These are phyloP conservation scores for Trissoscelio sp. DNA, from an alignment of 2,888 invertebrate genomes.

Conservation along the genomic window DNA sequence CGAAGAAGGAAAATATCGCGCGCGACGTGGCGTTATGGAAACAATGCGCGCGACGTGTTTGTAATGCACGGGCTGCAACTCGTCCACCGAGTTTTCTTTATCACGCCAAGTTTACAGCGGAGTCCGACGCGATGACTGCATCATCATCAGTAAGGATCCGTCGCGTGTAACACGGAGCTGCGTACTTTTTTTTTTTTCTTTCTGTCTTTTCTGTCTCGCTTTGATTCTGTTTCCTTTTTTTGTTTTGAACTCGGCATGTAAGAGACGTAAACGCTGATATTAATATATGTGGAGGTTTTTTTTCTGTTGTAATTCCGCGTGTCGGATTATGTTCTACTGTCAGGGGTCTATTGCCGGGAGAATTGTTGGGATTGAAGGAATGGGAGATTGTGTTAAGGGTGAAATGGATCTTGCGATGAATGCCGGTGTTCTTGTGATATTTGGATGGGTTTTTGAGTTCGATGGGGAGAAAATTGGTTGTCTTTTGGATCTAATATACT, in stretches of 20 bases:
- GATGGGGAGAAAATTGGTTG: too few species aligned
- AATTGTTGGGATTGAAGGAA: not conserved
- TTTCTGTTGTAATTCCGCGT: constrained; percentile 12
- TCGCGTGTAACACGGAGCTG: constrained; percentile 13
- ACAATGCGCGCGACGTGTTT: constrained; percentile 66
- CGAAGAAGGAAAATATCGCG: constrained; percentile 18
- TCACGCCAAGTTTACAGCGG: constrained; percentile 56
- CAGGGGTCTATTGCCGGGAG: not conserved
- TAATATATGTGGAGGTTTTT: constrained; percentile 20
- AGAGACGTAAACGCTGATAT: constrained; percentile 26
- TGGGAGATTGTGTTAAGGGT: not conserved
- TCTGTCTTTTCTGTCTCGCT: not conserved
- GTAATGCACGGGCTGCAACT: constrained; percentile 59
- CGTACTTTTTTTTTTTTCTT: not conserved
- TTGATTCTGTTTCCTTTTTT: constrained; percentile 2
- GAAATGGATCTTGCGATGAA: too few species aligned
- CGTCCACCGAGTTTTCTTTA: constrained; percentile 70
- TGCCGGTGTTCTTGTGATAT: too few species aligned
- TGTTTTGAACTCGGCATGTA: constrained; percentile 1
- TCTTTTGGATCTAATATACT: too few species aligned
- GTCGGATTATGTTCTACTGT: constrained; percentile 16
- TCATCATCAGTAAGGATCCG: constrained; percentile 65
- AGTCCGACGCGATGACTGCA: constrained; percentile 71
- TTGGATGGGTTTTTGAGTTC: too few species aligned
- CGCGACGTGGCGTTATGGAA: constrained; percentile 22